Conservation (phyloP, 2,113 vertebrate species). For the Crotalus viridis region DNA sequence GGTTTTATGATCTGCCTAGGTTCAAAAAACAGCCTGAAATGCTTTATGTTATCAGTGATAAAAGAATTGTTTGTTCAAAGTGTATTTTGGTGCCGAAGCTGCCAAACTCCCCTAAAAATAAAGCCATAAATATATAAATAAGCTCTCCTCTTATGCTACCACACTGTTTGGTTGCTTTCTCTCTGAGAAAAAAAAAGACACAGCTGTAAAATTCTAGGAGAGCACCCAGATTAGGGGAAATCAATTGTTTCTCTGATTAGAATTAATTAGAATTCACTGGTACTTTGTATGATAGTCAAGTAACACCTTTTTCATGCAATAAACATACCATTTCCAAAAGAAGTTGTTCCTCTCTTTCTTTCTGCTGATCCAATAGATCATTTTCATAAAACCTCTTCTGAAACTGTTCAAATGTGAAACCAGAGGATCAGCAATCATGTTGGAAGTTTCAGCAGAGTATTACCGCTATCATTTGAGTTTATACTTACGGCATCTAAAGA, state of each 20-base stretch:
- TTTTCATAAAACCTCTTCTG: slow-evolving; percentile 86
- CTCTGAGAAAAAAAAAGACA: background rate
- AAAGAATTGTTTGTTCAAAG: background rate
- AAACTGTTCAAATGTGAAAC: slow-evolving; percentile 74
- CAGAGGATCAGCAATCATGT: slow-evolving; percentile 34
- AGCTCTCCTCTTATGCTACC: background rate
- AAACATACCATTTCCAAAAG: slow-evolving; percentile 88
- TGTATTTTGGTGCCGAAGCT: background rate
- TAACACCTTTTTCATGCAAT: slow-evolving; percentile 13
- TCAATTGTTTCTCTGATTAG: background rate
- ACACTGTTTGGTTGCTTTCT: background rate
- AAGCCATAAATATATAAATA: background rate
- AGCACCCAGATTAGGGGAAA: background rate
- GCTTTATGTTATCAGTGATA: background rate
- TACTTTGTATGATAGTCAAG: background rate
- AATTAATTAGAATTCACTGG: background rate
- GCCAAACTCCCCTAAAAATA: background rate
- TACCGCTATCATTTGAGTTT: background rate
- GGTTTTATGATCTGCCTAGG: background rate
- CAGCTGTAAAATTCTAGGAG: background rate
- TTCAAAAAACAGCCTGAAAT: background rate
- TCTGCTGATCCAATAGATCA: slow-evolving; percentile 89
- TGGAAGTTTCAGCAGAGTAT: slow-evolving; percentile 52
- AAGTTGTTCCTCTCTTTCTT: slow-evolving; percentile 87
- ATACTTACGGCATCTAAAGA: slow-evolving; percentile 79